Evolutionary conservation across 2,888 invertebrate genomes (phyloP), one percentile per base, ranked within the genome.

Genomic region (Diarsia dahlii): DNA sequence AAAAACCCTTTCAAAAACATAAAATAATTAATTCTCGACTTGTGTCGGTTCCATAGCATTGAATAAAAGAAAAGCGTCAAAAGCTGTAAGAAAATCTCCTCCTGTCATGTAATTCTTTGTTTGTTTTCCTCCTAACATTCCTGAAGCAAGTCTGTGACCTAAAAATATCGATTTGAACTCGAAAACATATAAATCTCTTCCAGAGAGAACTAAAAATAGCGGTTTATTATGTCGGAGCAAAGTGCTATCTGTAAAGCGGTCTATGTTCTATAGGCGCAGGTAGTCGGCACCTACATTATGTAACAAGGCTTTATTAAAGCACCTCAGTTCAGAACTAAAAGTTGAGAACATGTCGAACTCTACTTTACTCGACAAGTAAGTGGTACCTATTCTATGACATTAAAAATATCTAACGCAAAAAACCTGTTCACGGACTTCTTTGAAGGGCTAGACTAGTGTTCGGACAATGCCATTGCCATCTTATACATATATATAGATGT

Each of bases 101-200:
- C 50, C 13, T 20, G 52, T 71, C 34, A 58, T 52, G 39, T 56
- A 60, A 76, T 76, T 74, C 64, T 67, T 52, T 74, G 65, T 84
- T 82, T 68, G 71, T 84, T 84, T 84, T 84, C 84, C 84, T 83
- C 50, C n/a, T 58, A 74, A 71, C 81, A 75, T 84, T 71, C 58
- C 52, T 65, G 54, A 50, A 66, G 62, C 67, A 75, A 78, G 56
- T 81, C 79, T 76, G 75, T 78, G 85, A 79, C 81, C 87, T 86
- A 80, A 39, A 85, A 82, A 82, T 84, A 80, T 81, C 68, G 71
- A 82, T 82, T 78, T 69, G 63, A 68, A 66, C 39, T 78, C 84
- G 77, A 87, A 81, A 81, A 74, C 74, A 77, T 60, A 87, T 84
- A 73, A 71, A 86, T 80, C 71, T 76, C n/a, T 65, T 52, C 64